Evolutionary conservation across 2,113 vertebrate species (phyloP), one percentile per base, ranked within the genome.

Genomic region (Myiagra hebetior): DNA sequence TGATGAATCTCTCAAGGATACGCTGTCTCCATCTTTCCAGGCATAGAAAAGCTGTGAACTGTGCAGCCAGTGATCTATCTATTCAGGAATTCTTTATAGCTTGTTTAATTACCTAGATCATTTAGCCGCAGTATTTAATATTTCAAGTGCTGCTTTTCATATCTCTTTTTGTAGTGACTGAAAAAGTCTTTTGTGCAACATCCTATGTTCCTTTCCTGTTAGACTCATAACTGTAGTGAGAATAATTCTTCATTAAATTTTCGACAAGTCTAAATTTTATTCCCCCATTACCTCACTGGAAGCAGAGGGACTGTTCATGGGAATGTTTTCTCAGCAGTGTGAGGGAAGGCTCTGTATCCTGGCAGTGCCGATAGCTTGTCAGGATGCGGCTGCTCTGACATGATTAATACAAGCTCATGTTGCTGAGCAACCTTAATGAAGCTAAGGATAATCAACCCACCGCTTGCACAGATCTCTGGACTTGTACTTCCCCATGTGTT

Each of bases 341-440:
- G 80, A 33, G 13, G 72, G 80, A 92, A 96, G 53, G 62, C 64
- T 86, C 88, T 90, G 82, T 90, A 93, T 93, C 79, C 94, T 76
- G 60, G 85, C 92, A 92, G 56, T 82, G 73, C 73, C 15, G 56
- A 88, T 80, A 74, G 60, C 86, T 93, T 88, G 92, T 96, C 95
- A 86, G 85, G 94, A 95, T 93, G 79, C 0, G 47, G n/a, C 73
- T 56, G 64, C 74, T 91, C 91, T 93, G 85, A 90, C 87, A 94
- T 94, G 94, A 95, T 93, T 97, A 94, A 97, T 95, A 94, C 74
- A 80, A 89, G 91, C 93, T 49, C 90, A 75, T 67, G 93, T 94
- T 96, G 91, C 91, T 89, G 77, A 93, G 91, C 91, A 96, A 95
- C 96, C 96, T 83, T 96, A 94, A 96, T 82, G 92, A 94, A 95